phyloP scores from a whole-genome alignment of 2,113 vertebrate species.

The Galbula dea region DNA sequence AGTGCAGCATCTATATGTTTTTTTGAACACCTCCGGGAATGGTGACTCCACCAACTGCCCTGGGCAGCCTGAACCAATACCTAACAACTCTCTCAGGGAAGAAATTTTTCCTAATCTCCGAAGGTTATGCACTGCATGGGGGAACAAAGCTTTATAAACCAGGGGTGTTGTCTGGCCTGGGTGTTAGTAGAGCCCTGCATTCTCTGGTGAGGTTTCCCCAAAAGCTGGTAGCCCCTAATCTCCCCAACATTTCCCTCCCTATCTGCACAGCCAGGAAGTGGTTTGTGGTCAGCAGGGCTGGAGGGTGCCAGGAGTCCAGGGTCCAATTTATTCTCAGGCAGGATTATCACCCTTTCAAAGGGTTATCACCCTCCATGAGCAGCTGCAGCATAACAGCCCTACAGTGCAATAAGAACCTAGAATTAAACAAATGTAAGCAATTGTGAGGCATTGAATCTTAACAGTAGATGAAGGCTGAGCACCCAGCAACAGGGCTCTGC shows the following conservation, averaged over 20 bases:
- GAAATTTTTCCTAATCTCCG: too few relatives aligned
- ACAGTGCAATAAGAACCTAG: not conserved
- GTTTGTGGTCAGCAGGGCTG: not conserved
- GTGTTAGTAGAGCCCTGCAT: not conserved
- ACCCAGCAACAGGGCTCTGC: not conserved
- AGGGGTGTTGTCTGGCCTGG: too few relatives aligned
- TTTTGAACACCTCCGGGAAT: too few relatives aligned
- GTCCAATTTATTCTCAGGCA: not conserved
- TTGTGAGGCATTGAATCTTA: not conserved
- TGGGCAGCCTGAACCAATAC: too few relatives aligned
- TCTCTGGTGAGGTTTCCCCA: not conserved
- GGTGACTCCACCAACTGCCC: too few relatives aligned
- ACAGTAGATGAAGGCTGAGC: not conserved
- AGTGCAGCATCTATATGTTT: too few relatives aligned
- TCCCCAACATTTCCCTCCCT: rapidly evolving
- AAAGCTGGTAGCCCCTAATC: rapidly evolving
- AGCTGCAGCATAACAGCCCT: not conserved
- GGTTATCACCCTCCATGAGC: not conserved
- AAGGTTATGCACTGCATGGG: rapidly evolving
- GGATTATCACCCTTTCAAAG: not conserved
- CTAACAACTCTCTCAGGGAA: too few relatives aligned
- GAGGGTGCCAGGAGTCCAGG: rapidly evolving
- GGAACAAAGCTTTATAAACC: not conserved
- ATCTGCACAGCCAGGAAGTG: rapidly evolving
- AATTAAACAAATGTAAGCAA: not conserved